Evolutionary conservation across 92 coral and sea anemone genomes (phyloP).

Genomic region (Galaxea fascicularis): DNA sequence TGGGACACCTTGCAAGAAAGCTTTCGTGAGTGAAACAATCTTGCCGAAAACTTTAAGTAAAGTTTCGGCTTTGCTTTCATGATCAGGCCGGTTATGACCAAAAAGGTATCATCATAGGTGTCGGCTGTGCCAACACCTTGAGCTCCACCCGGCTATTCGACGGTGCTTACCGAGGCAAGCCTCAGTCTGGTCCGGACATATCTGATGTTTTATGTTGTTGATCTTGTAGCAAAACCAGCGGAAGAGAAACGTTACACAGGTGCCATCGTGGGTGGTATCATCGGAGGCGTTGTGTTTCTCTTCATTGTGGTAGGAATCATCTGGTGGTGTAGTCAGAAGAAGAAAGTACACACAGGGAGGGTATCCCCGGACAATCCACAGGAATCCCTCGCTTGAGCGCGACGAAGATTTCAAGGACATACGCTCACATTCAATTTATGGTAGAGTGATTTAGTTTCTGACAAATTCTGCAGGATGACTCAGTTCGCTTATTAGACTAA

Average conservation of each 20-base stretch:
- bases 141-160: too few relatives aligned
- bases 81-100: too few relatives aligned
- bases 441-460: background rate
- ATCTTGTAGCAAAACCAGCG: constrained; percentile 22
- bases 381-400: background rate
- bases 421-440: background rate
- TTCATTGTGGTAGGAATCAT: constrained; percentile 14
- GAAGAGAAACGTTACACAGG: constrained; percentile 28
- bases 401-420: background rate
- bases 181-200: too few relatives aligned
- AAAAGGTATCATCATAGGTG: too few relatives aligned
- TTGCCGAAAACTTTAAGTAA: too few relatives aligned
- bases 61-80: too few relatives aligned
- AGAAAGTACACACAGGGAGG: constrained; percentile 17
- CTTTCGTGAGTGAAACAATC: too few relatives aligned
- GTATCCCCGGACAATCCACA: constrained; percentile 19
- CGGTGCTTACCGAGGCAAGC: too few relatives aligned
- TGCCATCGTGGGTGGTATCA: constrained; percentile 39
- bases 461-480: too few relatives aligned
- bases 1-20: too few relatives aligned
- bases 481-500: too few relatives aligned
- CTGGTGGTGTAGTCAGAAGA: constrained; percentile 19
- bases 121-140: too few relatives aligned
- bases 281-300: constrained; percentile 23
- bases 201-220: background rate